Evolutionary conservation across 2,797 vertebrate genomes (phyloP).

Genomic region (Chaenodraco wilsoni): DNA sequence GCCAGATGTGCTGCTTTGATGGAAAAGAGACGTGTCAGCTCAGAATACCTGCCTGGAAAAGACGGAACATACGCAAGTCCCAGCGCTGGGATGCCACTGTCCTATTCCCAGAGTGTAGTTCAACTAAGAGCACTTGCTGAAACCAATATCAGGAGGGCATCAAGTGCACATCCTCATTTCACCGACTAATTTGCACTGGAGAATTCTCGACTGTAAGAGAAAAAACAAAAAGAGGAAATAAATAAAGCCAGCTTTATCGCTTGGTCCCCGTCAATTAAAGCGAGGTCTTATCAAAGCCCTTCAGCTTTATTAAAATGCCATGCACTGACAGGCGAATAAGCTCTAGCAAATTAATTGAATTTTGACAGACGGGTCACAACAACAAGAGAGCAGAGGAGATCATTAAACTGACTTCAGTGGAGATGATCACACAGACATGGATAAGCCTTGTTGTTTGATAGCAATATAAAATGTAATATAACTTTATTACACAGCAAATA

Average conservation of each 20-base stretch:
- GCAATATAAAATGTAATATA: conserved; percentile 53
- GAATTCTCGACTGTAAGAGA: conserved; percentile 42
- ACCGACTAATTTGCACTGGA: conserved; percentile 41
- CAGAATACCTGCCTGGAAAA: conserved; percentile 55
- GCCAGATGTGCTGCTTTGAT: conserved; percentile 71
- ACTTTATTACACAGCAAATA: conserved; percentile 33
- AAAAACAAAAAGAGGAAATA: conserved; percentile 60
- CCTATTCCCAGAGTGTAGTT: conserved; percentile 23
- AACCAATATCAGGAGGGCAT: conserved; percentile 20
- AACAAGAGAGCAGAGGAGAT: conserved; percentile 35
- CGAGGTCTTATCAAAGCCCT: conserved; percentile 69
- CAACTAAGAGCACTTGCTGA: conserved; percentile 18
- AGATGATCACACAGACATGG: conserved; percentile 48
- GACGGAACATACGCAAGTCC: conserved; percentile 29
- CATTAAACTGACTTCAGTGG: conserved; percentile 55
- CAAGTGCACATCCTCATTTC: conserved; percentile 19
- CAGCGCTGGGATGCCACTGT: conserved; percentile 23
- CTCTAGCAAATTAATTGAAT: conserved; percentile 82
- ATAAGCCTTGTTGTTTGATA: conserved; percentile 51
- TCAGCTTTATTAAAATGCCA: conserved; percentile 79
- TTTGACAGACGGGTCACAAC: conserved; percentile 77
- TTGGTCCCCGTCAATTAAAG: conserved; percentile 68
- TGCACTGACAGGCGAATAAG: conserved; percentile 72
- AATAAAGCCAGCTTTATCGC: conserved; percentile 70
- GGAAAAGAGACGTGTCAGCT: conserved; percentile 73